Conservation (phyloP, 2,888 invertebrate species). For the Orchesella flavescens region DNA sequence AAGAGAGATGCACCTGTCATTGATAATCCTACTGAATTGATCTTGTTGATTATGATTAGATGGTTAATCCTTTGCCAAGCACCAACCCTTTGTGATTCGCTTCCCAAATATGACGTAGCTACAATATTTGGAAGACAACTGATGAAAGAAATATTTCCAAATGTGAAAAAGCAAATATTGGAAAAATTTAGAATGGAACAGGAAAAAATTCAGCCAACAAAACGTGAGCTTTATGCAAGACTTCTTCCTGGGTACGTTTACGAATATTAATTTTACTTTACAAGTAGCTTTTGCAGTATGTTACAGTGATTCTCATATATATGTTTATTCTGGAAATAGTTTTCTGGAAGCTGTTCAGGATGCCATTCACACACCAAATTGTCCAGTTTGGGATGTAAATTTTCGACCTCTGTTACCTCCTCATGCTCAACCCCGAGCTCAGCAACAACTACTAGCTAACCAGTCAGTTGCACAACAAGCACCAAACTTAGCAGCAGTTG, state of each 20-base stretch:
- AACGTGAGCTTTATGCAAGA: constrained; percentile 85
- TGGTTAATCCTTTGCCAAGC: constrained; percentile 98
- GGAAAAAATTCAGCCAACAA: constrained; percentile 91
- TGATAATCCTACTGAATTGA: no score
- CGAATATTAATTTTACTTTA: constrained; percentile 1
- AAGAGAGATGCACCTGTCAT: no score
- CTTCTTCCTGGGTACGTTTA: constrained; percentile 84
- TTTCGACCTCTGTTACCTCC: constrained; percentile 84
- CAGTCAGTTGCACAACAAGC: constrained; percentile 43
- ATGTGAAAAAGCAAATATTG: constrained; percentile 88
- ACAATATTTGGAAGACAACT: constrained; percentile 92
- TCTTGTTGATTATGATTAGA: constrained; percentile 68
- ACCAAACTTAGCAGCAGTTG: constrained; percentile 49
- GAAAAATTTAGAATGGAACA: constrained; percentile 92
- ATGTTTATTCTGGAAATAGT: constrained; percentile 75
- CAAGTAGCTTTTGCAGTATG: constrained; percentile 6
- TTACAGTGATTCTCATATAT: constrained; percentile 7
- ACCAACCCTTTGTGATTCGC: constrained; percentile 94
- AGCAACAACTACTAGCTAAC: constrained; percentile 16
- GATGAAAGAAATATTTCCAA: constrained; percentile 87
- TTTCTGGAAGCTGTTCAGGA: constrained; percentile 91
- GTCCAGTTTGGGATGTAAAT: constrained; percentile 95
- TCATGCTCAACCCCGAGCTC: constrained; percentile 74
- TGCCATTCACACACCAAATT: constrained; percentile 88
- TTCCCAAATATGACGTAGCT: constrained; percentile 92